Percentiles rank a stretch among this genome's conserved stretches.
Evolutionary conservation across 2,888 invertebrate genomes (phyloP).

Genomic region (Leptogaster cylindrica): DNA sequence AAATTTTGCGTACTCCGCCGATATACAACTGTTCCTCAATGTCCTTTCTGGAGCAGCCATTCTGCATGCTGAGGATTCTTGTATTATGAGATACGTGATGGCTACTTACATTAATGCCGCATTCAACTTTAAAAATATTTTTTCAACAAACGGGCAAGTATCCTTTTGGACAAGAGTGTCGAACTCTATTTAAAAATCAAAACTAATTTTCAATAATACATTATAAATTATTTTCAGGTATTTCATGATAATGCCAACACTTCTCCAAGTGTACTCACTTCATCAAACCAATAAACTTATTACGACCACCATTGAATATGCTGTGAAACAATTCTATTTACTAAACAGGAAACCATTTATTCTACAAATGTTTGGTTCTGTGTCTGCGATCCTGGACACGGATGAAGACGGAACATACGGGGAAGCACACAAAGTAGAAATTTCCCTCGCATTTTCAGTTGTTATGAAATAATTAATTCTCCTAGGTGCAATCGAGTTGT

Average conservation of each 20-base stretch:
- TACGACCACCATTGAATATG: constrained; percentile 95
- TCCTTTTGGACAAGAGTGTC: constrained; percentile 47
- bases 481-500: constrained; percentile 84
- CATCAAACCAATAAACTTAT: constrained; percentile 97
- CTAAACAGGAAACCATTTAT: constrained; percentile 98
- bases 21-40: constrained; percentile 96
- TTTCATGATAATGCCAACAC: constrained; percentile 95
- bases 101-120: constrained; percentile 98
- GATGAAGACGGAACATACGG: constrained; percentile 86
- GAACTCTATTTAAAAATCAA: not conserved
- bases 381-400: constrained; percentile 93
- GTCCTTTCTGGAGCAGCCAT: constrained; percentile 96
- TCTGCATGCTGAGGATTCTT: constrained; percentile 95
- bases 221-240: constrained; percentile 67
- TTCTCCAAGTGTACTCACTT: constrained; percentile 95
- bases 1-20: constrained; percentile 95
- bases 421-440: constrained; percentile 84
- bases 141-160: constrained; percentile 89
- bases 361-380: constrained; percentile 98
- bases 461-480: constrained; percentile 1
- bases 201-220: not conserved
- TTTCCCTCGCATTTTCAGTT: not conserved
- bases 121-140: constrained; percentile 98
- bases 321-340: constrained; percentile 97
- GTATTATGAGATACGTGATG: constrained; percentile 93